phyloP scores from a whole-genome alignment of 2,113 vertebrate genomes.

The Pseudopipra pipra region DNA sequence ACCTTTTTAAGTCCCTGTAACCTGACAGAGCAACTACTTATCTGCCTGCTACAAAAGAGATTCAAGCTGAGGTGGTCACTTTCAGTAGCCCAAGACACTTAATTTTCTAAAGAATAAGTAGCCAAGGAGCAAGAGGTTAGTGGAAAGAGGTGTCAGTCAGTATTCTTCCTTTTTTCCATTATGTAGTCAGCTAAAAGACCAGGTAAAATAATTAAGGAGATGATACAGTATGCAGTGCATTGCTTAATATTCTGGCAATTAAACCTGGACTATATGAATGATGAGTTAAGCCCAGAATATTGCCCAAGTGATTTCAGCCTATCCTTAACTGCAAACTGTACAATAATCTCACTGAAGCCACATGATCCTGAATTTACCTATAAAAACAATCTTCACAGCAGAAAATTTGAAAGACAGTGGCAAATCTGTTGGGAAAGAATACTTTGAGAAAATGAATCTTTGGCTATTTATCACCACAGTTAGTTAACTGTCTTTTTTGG shows the following conservation, averaged over 20 bases:
- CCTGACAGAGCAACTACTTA: neutral
- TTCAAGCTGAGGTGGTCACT: neutral
- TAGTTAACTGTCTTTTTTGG: neutral
- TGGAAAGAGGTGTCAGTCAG: neutral
- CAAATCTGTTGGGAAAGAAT: neutral
- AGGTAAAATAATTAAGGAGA: neutral
- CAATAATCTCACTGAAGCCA: neutral
- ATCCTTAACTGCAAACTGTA: neutral
- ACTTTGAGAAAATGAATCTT: neutral
- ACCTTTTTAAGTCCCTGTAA: neutral
- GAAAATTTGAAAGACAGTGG: neutral
- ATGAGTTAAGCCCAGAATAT: neutral
- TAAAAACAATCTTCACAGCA: neutral
- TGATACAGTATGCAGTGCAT: neutral
- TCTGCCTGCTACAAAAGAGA: neutral
- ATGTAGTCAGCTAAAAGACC: neutral
- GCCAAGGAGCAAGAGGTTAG: slow-evolving; percentile 1
- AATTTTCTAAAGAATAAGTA: neutral
- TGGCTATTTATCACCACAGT: neutral
- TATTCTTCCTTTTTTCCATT: slow-evolving; percentile 4
- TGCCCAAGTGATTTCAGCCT: neutral
- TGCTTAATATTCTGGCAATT: neutral
- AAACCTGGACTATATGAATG: neutral
- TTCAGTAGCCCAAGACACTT: neutral
- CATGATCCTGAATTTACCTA: neutral